Evolutionary conservation across 2,113 vertebrate species (phyloP).

Genomic region (Pithys albifrons): DNA sequence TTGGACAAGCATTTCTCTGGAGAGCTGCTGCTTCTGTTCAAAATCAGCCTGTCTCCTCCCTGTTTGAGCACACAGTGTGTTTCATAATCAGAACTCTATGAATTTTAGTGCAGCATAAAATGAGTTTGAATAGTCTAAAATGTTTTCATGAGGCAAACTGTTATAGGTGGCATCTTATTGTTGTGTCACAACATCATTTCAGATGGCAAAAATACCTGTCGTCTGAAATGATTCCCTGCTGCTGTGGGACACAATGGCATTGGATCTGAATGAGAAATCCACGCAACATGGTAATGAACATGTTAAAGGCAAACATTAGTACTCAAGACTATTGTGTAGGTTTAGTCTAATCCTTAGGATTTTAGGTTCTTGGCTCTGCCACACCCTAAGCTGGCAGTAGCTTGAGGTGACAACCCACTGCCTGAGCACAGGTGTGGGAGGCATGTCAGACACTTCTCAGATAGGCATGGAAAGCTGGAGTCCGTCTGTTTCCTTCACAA

Average conservation of each 20-base stretch:
- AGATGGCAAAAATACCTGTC: neutral
- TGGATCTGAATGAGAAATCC: neutral
- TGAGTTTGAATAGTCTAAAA: neutral
- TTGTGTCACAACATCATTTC: neutral
- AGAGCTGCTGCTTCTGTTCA: conserved; percentile 44
- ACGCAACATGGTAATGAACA: neutral
- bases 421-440: neutral
- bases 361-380: neutral
- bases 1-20: conserved; percentile 47
- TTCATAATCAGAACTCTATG: neutral
- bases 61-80: neutral
- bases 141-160: neutral
- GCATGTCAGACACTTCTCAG: neutral
- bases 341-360: neutral
- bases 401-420: neutral
- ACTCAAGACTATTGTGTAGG: neutral
- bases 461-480: neutral
- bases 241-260: neutral
- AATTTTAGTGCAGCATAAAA: neutral
- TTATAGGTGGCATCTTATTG: neutral
- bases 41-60: neutral
- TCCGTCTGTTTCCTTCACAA: neutral
- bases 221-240: neutral
- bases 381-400: neutral
- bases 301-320: neutral